Evolutionary conservation across 2,113 vertebrate species (phyloP).

Genomic region (Cavia porcellus): DNA sequence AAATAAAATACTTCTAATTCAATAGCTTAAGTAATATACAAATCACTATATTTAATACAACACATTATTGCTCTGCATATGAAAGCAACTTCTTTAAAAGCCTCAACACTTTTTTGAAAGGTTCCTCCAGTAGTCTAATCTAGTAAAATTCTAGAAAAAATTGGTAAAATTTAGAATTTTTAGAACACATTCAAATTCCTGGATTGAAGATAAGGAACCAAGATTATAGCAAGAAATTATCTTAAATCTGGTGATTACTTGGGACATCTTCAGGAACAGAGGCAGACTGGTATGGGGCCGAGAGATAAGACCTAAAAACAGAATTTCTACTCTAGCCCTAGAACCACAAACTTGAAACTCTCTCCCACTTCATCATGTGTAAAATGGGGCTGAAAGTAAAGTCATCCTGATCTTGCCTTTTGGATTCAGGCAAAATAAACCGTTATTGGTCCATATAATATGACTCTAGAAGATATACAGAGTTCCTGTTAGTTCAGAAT

Average conservation of each 20-base stretch:
- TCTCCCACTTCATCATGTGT: background rate
- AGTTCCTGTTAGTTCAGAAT: background rate
- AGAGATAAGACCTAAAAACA: background rate
- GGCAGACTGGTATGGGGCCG: background rate
- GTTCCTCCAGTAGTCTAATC: background rate
- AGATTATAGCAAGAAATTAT: background rate
- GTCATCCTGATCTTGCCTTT: background rate
- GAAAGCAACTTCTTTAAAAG: constrained; percentile 30
- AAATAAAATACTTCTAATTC: background rate
- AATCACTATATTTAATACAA: background rate
- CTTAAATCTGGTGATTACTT: background rate
- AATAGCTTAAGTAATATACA: constrained; percentile 27
- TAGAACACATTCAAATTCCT: constrained; percentile 15
- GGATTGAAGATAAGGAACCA: background rate
- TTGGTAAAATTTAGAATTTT: background rate
- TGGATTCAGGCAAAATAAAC: constrained; percentile 13
- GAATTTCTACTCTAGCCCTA: background rate
- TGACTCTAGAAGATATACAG: background rate
- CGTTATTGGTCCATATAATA: background rate
- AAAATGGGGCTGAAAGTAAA: background rate
- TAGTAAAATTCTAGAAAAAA: constrained; percentile 36
- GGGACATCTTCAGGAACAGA: background rate
- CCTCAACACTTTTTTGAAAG: background rate
- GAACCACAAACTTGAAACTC: background rate
- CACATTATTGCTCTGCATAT: background rate